phyloP scores from a whole-genome alignment of 2,113 vertebrate genomes.

The Phylloscopus whistleri region DNA sequence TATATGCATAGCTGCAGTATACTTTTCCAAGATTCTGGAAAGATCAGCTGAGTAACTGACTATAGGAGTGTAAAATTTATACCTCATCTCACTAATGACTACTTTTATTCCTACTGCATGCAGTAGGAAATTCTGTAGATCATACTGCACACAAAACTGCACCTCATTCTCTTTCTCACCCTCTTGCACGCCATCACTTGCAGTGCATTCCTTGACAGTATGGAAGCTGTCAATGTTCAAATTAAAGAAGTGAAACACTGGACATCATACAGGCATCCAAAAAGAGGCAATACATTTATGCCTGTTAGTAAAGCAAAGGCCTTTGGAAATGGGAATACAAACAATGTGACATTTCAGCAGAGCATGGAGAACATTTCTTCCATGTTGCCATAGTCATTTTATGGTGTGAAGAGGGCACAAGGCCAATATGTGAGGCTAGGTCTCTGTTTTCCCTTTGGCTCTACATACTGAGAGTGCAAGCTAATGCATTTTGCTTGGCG shows the following conservation, averaged over 20 bases:
- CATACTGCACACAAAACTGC: not conserved
- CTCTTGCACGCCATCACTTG: not conserved
- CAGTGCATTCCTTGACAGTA: not conserved
- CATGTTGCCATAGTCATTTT: not conserved
- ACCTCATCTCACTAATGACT: conserved; percentile 3
- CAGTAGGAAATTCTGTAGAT: not conserved
- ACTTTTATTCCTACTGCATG: not conserved
- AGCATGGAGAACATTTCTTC: not conserved
- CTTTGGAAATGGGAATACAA: not conserved
- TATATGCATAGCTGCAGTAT: conserved; percentile 29
- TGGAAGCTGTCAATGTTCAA: not conserved
- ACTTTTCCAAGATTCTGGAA: conserved; percentile 41
- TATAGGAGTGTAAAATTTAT: conserved; percentile 21
- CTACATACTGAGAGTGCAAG: not conserved
- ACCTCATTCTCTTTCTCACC: not conserved
- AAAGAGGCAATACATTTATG: not conserved
- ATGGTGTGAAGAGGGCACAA: not conserved
- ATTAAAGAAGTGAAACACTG: not conserved
- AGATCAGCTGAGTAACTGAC: conserved; percentile 35
- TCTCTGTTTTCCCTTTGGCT: not conserved
- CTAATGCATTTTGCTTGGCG: conserved; percentile 51
- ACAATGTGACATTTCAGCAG: not conserved
- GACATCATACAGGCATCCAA: not conserved
- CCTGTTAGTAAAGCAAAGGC: not conserved
- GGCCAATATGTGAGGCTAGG: not conserved